These are phyloP conservation scores for Marmota monax DNA, from an alignment of 2,113 vertebrate species.

Conservation along the genomic window DNA sequence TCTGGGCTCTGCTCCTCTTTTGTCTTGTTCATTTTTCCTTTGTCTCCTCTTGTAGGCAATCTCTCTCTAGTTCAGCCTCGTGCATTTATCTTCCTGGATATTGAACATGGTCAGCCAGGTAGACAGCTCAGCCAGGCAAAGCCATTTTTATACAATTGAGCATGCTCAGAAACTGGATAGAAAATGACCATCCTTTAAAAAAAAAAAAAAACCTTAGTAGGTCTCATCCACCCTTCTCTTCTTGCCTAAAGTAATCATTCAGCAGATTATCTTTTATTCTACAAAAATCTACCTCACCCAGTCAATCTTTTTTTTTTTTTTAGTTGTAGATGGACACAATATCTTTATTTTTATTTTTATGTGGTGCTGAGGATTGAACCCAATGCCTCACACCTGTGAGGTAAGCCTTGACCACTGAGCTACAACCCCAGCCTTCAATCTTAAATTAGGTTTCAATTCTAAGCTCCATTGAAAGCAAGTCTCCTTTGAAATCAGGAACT, in stretches of 20 bases:
- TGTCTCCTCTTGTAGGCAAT: not conserved
- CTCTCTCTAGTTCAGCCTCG: not conserved
- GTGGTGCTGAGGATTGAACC: no score
- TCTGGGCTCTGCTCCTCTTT: not conserved
- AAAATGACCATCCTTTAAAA: not conserved
- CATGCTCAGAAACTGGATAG: not conserved
- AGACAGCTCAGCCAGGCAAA: not conserved
- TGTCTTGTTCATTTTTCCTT: not conserved
- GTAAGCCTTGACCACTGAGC: no score
- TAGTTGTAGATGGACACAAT: no score
- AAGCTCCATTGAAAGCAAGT: not conserved
- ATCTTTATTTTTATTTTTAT: no score
- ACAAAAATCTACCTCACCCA: not conserved
- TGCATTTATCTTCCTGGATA: not conserved
- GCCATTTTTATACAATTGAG: not conserved
- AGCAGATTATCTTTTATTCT: not conserved
- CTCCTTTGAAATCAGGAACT: constrained; percentile 1
- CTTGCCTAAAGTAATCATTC: not conserved
- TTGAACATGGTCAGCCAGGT: not conserved
- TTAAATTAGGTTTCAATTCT: not conserved
- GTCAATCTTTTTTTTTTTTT: no score
- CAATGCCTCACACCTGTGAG: no score
- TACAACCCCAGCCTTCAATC: not conserved
- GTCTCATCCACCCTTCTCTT: not conserved
- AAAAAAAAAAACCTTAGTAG: not conserved